These are phyloP conservation scores for Bugula neritina DNA, from an alignment of 2,888 invertebrate genomes.

Conservation along the genomic window DNA sequence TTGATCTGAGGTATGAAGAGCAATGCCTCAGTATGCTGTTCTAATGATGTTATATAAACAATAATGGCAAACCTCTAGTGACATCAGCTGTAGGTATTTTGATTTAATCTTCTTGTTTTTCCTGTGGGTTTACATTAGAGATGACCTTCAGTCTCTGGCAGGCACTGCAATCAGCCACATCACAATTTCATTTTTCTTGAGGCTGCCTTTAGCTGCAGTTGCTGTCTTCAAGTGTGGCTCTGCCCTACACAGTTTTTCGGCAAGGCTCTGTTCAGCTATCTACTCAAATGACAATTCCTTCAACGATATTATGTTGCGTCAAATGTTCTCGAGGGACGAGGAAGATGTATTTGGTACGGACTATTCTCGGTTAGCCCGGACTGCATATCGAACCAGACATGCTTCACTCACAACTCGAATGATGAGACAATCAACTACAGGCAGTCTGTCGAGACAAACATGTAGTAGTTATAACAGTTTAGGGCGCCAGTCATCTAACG, in stretches of 20 bases:
- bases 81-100: background rate
- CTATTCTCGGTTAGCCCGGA: background rate
- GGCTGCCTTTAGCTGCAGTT: too few relatives aligned
- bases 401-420: background rate
- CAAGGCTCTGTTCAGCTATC: too few relatives aligned
- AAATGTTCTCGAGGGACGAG: too few relatives aligned
- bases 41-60: background rate
- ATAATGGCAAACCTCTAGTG: background rate
- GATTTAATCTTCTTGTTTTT: background rate
- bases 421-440: background rate
- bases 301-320: too few relatives aligned
- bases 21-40: background rate
- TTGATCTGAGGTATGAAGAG: background rate
- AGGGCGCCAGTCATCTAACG: background rate
- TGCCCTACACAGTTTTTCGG: too few relatives aligned
- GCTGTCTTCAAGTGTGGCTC: too few relatives aligned
- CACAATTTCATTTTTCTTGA: too few relatives aligned
- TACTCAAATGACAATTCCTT: too few relatives aligned
- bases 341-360: conserved; percentile 10
- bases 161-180: too few relatives aligned
- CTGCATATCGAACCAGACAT: background rate
- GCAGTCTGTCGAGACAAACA: background rate
- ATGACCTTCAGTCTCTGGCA: background rate
- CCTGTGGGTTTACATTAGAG: background rate
- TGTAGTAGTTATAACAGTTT: background rate